Conservation (phyloP, 2,797 vertebrate species). For the Danio jaintianensis region DNA sequence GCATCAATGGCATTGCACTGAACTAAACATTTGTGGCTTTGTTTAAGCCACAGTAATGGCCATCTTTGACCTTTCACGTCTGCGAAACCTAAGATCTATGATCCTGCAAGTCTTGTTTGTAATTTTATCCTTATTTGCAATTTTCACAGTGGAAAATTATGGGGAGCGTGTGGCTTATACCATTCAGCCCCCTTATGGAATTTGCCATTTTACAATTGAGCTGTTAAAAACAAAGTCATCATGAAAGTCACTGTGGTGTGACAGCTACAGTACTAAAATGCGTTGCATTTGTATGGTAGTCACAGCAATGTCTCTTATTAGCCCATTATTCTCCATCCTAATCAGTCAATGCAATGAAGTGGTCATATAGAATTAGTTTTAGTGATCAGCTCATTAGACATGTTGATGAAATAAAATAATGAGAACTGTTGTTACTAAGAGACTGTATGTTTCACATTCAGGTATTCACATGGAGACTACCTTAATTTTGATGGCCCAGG, state of each 20-base stretch:
- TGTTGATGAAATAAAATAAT: constrained; percentile 15
- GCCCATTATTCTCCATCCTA: constrained; percentile 14
- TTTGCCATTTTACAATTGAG: not conserved
- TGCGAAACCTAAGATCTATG: not conserved
- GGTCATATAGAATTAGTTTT: not conserved
- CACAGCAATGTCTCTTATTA: not conserved
- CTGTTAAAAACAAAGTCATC: not conserved
- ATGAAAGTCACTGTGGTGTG: constrained; percentile 12
- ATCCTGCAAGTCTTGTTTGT: not conserved
- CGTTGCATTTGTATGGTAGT: not conserved
- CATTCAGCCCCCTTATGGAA: constrained; percentile 8
- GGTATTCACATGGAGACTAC: constrained; percentile 93
- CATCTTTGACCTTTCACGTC: constrained; percentile 14
- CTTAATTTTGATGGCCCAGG: constrained; percentile 93
- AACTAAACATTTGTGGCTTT: constrained; percentile 39
- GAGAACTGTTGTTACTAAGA: not conserved
- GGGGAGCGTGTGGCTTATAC: not conserved
- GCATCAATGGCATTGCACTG: constrained; percentile 21
- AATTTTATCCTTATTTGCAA: not conserved
- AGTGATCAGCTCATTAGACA: not conserved
- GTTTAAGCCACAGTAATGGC: constrained; percentile 15
- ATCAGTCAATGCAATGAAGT: not conserved
- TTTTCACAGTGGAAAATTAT: constrained; percentile 25
- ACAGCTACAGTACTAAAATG: not conserved
- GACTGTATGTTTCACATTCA: constrained; percentile 64